phyloP scores from a whole-genome alignment of 2,113 vertebrate species.

The Paramisgurnus dabryanus region DNA sequence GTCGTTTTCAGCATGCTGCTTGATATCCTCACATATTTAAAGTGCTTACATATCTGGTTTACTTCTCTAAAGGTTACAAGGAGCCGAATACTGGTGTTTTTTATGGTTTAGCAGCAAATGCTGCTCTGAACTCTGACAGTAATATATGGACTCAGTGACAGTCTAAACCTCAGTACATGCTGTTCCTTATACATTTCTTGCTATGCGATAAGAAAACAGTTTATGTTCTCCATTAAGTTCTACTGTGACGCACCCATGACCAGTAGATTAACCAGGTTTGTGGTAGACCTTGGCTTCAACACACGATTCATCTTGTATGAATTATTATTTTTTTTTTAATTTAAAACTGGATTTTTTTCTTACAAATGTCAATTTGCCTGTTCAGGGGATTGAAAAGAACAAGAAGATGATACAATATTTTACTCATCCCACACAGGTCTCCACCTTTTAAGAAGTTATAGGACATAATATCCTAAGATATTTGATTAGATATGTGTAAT shows the following conservation, averaged over 20 bases:
- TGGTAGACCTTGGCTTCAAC: slow-evolving; percentile 1
- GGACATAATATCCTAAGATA: not conserved
- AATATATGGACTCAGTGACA: not conserved
- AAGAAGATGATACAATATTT: not conserved
- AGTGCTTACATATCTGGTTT: not conserved
- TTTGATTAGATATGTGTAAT: not conserved
- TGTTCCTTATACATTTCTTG: not conserved
- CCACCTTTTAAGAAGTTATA: slow-evolving; percentile 3
- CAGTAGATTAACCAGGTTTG: not conserved
- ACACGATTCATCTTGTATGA: slow-evolving; percentile 7
- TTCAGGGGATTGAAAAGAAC: not conserved
- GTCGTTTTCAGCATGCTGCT: not conserved
- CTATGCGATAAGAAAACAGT: slow-evolving; percentile 19
- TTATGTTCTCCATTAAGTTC: not conserved
- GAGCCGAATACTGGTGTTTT: not conserved
- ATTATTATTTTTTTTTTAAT: too few species aligned
- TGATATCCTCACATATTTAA: not conserved
- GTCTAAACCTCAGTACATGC: slow-evolving; percentile 2
- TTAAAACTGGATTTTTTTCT: slow-evolving; percentile 18
- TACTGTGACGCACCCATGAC: slow-evolving; percentile 17
- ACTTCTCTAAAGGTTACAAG: not conserved
- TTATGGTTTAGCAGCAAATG: slow-evolving; percentile 2
- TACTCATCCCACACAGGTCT: not conserved
- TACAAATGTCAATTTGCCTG: slow-evolving; percentile 2
- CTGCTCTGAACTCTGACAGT: not conserved